phyloP scores from a whole-genome alignment of 1,140 invertebrate species.

The Parapsyche elsis region DNA sequence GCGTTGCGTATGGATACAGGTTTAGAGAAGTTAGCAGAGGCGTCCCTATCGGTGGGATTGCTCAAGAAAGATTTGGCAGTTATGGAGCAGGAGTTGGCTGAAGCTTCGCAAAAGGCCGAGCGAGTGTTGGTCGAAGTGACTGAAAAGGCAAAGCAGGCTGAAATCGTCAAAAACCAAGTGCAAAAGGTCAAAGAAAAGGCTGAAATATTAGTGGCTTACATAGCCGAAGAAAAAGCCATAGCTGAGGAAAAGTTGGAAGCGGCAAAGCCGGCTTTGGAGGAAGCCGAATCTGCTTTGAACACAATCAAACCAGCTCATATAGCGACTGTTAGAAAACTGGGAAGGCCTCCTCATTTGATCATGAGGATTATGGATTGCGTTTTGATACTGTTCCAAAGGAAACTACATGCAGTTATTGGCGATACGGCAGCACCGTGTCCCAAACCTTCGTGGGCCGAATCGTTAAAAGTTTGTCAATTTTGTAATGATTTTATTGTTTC shows the following conservation, averaged over 20 bases:
- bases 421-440: slow-evolving; percentile 86
- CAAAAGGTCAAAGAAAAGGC: slow-evolving; percentile 96
- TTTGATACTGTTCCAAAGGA: slow-evolving; percentile 90
- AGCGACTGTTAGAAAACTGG: slow-evolving; percentile 93
- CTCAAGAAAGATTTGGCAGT: slow-evolving; percentile 91
- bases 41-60: slow-evolving; percentile 89
- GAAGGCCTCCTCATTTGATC: slow-evolving; percentile 94
- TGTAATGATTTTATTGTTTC: too few species aligned
- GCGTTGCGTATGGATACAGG: slow-evolving; percentile 94
- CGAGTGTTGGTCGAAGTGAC: slow-evolving; percentile 87
- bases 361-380: slow-evolving; percentile 99
- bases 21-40: slow-evolving; percentile 92
- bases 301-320: slow-evolving; percentile 98
- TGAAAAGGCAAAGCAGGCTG: slow-evolving; percentile 91
- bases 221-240: slow-evolving; percentile 90
- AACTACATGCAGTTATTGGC: slow-evolving; percentile 81
- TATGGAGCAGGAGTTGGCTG: slow-evolving; percentile 92
- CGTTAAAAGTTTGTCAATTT: slow-evolving; percentile 80
- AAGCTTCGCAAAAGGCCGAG: slow-evolving; percentile 91
- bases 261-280: slow-evolving; percentile 90
- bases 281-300: slow-evolving; percentile 94
- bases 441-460: slow-evolving; percentile 95
- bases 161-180: slow-evolving; percentile 95
- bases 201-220: slow-evolving; percentile 88
- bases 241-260: slow-evolving; percentile 93